Base-by-base conservation (phyloP, 2,888 invertebrate species). In the Polydrusus tereticollis region DNA sequence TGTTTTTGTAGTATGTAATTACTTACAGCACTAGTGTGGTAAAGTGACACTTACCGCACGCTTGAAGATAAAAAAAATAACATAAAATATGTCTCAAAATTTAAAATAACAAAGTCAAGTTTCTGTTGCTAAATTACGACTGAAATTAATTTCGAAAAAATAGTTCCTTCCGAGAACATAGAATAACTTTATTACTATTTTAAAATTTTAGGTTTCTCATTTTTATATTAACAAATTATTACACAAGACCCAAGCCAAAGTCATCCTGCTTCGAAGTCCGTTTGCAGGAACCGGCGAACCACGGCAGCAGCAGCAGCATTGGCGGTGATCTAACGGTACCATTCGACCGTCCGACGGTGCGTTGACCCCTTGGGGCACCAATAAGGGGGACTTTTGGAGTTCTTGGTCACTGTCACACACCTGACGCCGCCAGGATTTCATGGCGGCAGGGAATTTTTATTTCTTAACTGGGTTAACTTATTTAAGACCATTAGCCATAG, bases 341-440 rank as follows among this genome's bases (percentile, higher is more conserved):
- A 29, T 33, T 73, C 69, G 73, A 69, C 69, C 33, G 77, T 76
- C 83, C 82, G 84, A 83, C 74, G 76, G 75, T 76, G 75, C 81
- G 78, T 79, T 78, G 65, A 67, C 33, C 57, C 36, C 68, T 78
- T 75, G 76, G 78, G 72, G 74, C 77, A 75, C 68, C 73, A 70
- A 69, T 77, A 76, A 74, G 77, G 77, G 80, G 80, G 78, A 81
- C 82, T 81, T 82, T 83, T 80, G 75, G 80, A 83, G 82, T 83
- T 84, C 83, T 73, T 73, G 73, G 73, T 73, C 73, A 73, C 73
- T 73, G 73, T 73, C 73, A 73, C 73, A 73, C 69, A 82, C 81
- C 83, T 81, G 76, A 76, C 72, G 67, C 72, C 68, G 68, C 47
- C 64, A 71, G 74, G 73, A 73, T 66, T 75, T 72, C 73, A 69